These are phyloP conservation scores for Chymomyza amoena DNA, from an alignment of 2,888 invertebrate species.

Conservation along the genomic window DNA sequence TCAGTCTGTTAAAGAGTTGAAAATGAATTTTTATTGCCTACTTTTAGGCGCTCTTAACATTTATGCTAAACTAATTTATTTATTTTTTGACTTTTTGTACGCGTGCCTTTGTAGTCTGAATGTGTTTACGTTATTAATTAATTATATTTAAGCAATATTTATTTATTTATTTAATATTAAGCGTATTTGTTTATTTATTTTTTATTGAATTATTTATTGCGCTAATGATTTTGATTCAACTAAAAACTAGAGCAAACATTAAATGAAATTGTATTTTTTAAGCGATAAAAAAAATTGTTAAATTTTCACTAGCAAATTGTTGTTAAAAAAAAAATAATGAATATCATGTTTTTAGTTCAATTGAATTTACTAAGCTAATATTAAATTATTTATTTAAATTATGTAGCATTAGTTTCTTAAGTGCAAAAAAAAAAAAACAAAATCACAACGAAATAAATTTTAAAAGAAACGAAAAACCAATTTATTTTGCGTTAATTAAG, in stretches of 20 bases:
- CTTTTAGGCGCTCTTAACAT: conserved; percentile 24
- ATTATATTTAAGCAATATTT: conserved; percentile 55
- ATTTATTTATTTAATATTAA: conserved; percentile 53
- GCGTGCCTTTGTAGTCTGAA: conserved; percentile 70
- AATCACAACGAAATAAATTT: conserved; percentile 38
- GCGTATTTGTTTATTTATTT: conserved; percentile 65
- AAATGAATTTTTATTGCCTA: conserved; percentile 30
- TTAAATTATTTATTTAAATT: conserved; percentile 37
- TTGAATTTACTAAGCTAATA: conserved; percentile 67
- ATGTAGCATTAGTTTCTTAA: conserved; percentile 35
- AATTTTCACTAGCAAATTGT: conserved; percentile 68
- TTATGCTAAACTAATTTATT: conserved; percentile 1
- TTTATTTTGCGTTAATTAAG: not conserved
- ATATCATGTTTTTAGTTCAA: conserved; percentile 72
- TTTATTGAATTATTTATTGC: conserved; percentile 21
- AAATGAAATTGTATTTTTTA: not conserved
- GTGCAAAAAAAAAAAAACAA: conserved; percentile 23
- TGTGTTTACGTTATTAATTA: conserved; percentile 47
- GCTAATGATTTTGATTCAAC: conserved; percentile 58
- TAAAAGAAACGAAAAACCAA: conserved; percentile 34
- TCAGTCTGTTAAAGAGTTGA: not conserved
- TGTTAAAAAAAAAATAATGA: conserved; percentile 45
- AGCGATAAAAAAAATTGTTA: conserved; percentile 43
- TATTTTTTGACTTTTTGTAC: conserved; percentile 30
- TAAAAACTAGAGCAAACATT: conserved; percentile 52